Evolutionary conservation across 2,113 vertebrate species (phyloP).

Genomic region (Saccopteryx leptura): DNA sequence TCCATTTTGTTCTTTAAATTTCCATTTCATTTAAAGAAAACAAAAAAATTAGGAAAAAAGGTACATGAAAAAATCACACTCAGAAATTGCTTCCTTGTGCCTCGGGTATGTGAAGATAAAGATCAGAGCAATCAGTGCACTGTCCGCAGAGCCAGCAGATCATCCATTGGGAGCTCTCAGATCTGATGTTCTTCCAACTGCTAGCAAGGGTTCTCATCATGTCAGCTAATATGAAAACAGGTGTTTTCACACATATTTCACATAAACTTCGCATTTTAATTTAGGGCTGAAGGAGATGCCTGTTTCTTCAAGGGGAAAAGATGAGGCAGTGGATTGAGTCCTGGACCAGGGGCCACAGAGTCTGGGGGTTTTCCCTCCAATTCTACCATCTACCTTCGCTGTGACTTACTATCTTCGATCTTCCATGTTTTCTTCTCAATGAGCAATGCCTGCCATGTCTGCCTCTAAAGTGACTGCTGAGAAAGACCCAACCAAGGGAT

Average conservation of each 20-base stretch:
- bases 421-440: neutral
- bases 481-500: neutral
- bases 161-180: neutral
- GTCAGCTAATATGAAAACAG: neutral
- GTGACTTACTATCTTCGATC: neutral
- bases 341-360: neutral
- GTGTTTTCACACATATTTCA: neutral
- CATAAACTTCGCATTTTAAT: neutral
- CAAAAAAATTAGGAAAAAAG: neutral
- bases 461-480: neutral
- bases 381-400: neutral
- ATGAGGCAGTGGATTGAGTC: neutral
- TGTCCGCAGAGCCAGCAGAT: neutral
- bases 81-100: neutral
- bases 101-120: neutral
- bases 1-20: neutral
- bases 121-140: neutral
- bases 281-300: neutral
- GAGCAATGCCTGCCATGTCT: neutral
- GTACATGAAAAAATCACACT: neutral
- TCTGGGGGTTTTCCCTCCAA: accelerated
- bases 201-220: neutral
- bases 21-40: constrained; percentile 40
- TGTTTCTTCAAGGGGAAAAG: neutral
- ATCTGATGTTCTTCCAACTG: neutral